Conservation (phyloP, 2,113 vertebrate species). For the Ifrita kowaldi region DNA sequence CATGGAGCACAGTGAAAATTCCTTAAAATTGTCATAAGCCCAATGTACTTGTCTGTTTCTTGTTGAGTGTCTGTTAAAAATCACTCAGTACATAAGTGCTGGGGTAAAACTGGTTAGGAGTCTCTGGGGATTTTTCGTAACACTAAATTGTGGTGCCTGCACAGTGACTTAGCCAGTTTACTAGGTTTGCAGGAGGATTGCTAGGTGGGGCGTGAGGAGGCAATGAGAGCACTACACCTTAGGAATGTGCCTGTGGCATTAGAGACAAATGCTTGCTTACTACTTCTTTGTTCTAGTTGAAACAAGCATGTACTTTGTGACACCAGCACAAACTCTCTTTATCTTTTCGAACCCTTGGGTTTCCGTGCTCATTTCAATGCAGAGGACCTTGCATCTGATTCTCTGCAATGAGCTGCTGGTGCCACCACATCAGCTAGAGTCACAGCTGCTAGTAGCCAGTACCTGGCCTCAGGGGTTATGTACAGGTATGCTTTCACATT, state of each 20-base stretch:
- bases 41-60: background rate
- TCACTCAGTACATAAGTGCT: background rate
- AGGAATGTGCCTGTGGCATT: background rate
- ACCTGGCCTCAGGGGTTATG: background rate
- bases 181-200: background rate
- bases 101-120: background rate
- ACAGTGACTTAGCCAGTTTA: background rate
- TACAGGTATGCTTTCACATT: background rate
- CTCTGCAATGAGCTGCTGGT: too few species aligned
- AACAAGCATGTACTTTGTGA: background rate
- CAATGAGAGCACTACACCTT: background rate
- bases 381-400: background rate
- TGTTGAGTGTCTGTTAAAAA: background rate
- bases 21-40: background rate
- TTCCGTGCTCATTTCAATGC: background rate
- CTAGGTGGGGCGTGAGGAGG: background rate
- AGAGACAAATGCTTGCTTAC: background rate
- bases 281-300: background rate
- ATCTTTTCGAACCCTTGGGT: background rate
- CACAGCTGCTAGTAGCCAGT: background rate
- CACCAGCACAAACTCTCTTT: background rate
- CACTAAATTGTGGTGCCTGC: background rate
- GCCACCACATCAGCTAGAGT: background rate
- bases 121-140: rapidly evolving
- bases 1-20: background rate